A percentile compares a stretch with the other conserved stretches of the same genome.
phyloP scores from a whole-genome alignment of 2,113 vertebrate species.

The Oxyruncus cristatus region DNA sequence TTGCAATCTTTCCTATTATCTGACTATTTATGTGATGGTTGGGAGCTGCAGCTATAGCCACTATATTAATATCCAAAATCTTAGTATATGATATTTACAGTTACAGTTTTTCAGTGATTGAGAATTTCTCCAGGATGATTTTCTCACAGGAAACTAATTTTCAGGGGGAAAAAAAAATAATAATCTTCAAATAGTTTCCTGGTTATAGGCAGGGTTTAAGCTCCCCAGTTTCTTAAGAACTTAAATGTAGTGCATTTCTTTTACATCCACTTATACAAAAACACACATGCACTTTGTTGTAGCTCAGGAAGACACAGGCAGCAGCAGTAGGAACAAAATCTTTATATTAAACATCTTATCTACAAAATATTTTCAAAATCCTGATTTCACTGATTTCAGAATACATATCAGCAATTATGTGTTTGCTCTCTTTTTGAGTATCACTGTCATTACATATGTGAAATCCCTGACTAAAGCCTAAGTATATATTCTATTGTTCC shows the following conservation, averaged over 20 bases:
- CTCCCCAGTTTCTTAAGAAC: neutral
- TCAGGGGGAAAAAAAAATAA: neutral
- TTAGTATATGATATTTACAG: neutral
- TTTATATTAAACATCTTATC: neutral
- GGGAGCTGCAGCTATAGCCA: neutral
- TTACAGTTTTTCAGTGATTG: neutral
- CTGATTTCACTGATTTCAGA: neutral
- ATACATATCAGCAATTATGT: neutral
- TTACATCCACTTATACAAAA: neutral
- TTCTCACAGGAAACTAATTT: neutral
- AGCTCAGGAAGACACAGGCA: neutral
- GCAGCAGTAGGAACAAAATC: neutral
- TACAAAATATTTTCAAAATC: neutral
- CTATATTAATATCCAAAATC: neutral
- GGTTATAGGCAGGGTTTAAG: neutral
- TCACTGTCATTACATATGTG: neutral
- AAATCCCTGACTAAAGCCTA: neutral
- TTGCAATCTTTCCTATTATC: neutral
- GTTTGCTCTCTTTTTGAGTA: neutral
- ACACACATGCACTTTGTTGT: neutral
- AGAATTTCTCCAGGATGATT: neutral
- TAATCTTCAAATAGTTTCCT: neutral
- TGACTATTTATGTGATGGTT: neutral
- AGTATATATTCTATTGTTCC: fast-evolving
- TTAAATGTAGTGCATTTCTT: neutral